Evolutionary conservation across 2,113 vertebrate species (phyloP), one percentile per base, ranked within the genome.

Genomic region (Daphoenositta chrysoptera): DNA sequence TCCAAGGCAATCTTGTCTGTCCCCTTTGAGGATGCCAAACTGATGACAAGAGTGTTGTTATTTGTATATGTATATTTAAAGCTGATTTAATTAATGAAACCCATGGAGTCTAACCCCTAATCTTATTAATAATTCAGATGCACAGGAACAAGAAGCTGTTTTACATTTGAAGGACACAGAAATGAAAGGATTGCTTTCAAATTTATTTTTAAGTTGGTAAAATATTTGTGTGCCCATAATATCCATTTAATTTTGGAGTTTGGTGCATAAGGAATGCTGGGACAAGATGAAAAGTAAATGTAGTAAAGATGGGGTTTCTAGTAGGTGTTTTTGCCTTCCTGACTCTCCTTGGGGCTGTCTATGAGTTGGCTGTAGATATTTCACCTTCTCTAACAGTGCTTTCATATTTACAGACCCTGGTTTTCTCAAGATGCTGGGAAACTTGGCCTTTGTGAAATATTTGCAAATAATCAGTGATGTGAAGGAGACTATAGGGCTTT

Each of bases 141-240:
- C 61, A 86, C 53, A 90, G 83, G 93, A 92, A 86, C 60, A 96
- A 95, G 88, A 71, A 90, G 48, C 61, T 84, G 72, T 53, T 95
- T 90, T 93, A 92, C 45, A 57, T 87, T 66, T 71, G 76, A 53
- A 81, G 80, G 66, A 35, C 77, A 66, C 40, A 92, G 86, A 89
- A 95, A 87, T 81, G 65, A 95, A 95, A 91, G 89, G 88, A 69
- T 84, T 89, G 65, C 90, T 89, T 96, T 95, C 72, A 93, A 68
- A 83, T 87, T 66, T 95, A 94, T 95, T 95, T 96, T 94, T 90
- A 92, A 94, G 42, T 66, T 76, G 44, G 61, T 82, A 92, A 92
- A 91, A 90, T 95, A 95, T 96, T 87, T 96, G 65, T 75, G 26
- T 79, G 84, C 72, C 72, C 65, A 40, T 89, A 75, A 92, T 30